Evolutionary conservation across 2,888 invertebrate genomes (phyloP).

Genomic region (Archaeoteleia sp.): DNA sequence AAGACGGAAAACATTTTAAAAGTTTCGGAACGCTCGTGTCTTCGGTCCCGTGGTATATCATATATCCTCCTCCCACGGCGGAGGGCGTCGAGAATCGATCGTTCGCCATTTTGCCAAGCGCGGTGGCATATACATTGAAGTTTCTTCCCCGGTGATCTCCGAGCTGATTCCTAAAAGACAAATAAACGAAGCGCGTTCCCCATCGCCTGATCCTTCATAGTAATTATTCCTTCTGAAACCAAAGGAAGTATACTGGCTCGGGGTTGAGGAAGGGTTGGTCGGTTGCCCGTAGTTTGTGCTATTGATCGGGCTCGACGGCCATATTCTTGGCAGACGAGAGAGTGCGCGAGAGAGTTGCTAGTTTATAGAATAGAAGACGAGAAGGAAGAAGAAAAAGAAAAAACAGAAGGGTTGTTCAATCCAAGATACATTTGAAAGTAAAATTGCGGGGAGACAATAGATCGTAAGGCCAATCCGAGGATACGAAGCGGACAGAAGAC

Average conservation of each 20-base stretch:
- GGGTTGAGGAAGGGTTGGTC: conserved; percentile 11
- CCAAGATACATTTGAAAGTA: too few species aligned
- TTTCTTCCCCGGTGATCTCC: conserved; percentile 28
- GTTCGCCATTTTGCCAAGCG: conserved; percentile 69
- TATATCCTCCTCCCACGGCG: conserved; percentile 49
- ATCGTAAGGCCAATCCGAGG: too few species aligned
- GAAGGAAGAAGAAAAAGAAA: conserved; percentile 51
- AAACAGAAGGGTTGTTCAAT: conserved; percentile 15
- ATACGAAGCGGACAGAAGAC: conserved; percentile 14
- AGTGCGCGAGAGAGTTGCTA: conserved; percentile 31
- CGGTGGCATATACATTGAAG: conserved; percentile 1
- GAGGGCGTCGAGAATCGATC: conserved; percentile 64
- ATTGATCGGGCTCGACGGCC: conserved; percentile 54
- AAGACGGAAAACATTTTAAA: too few species aligned
- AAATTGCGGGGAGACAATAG: conserved; percentile 32
- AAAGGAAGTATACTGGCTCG: neutral
- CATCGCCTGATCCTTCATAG: neutral
- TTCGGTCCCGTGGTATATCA: neutral
- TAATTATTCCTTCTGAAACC: conserved; percentile 6
- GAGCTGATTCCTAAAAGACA: neutral
- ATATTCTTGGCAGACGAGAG: conserved; percentile 43
- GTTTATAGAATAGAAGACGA: conserved; percentile 12
- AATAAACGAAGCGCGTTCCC: neutral
- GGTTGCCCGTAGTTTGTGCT: conserved; percentile 28
- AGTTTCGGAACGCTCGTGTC: neutral